Conservation (phyloP, 2,888 invertebrate genomes). For the Archips xylosteana region DNA sequence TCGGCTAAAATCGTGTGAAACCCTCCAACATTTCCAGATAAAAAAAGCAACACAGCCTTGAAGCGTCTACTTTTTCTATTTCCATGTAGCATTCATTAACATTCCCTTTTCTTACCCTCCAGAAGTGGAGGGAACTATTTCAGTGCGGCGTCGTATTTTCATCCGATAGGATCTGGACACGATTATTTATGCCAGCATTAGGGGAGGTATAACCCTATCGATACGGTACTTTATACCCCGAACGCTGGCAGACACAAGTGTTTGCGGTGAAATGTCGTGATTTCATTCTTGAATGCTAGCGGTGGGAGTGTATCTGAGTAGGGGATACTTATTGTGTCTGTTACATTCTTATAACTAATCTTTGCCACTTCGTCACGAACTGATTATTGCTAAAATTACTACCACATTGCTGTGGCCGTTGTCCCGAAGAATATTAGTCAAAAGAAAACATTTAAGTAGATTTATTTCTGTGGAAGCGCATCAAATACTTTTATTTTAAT, state of each 20-base stretch:
- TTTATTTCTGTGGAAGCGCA: too few species aligned
- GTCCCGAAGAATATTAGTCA: too few species aligned
- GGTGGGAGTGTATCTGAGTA: too few species aligned
- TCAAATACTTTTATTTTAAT: too few species aligned
- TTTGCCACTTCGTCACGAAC: too few species aligned
- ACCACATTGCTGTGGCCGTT: too few species aligned
- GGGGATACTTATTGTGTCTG: neutral
- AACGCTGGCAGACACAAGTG: conserved; percentile 57
- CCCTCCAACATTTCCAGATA: conserved; percentile 1
- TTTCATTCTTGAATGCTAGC: neutral
- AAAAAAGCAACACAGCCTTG: neutral
- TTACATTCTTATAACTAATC: too few species aligned
- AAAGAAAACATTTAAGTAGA: too few species aligned
- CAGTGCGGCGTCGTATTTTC: conserved; percentile 79
- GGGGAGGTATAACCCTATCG: conserved; percentile 81
- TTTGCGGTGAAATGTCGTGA: conserved; percentile 31
- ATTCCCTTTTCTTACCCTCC: conserved; percentile 56
- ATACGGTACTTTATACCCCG: conserved; percentile 78
- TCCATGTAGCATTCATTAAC: conserved; percentile 63
- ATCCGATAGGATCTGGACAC: conserved; percentile 81
- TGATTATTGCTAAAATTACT: too few species aligned
- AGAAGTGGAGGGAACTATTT: conserved; percentile 68
- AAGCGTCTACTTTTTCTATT: conserved; percentile 28
- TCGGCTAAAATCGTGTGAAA: neutral
- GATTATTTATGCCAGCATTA: conserved; percentile 82